phyloP scores from a whole-genome alignment of 2,888 invertebrate genomes.

The Drosophila hamatofila region DNA sequence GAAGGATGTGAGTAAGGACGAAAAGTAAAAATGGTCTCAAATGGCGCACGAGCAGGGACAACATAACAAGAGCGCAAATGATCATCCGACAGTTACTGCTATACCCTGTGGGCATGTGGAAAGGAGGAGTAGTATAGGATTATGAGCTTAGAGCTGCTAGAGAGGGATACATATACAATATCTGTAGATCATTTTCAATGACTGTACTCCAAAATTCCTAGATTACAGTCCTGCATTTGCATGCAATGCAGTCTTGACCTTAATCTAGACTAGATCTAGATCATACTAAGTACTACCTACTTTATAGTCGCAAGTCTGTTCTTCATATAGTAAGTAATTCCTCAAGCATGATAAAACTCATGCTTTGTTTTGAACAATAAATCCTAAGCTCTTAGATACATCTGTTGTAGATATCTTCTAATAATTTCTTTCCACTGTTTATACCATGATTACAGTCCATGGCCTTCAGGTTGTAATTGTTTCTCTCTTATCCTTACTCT shows the following conservation, averaged over 20 bases:
- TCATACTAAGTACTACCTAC: not conserved
- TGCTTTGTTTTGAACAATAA: too few relatives aligned
- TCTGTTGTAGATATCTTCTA: too few relatives aligned
- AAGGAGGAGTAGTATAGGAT: not conserved
- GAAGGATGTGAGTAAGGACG: slow-evolving; percentile 7
- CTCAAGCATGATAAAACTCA: too few relatives aligned
- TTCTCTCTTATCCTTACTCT: not conserved
- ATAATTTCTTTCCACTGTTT: too few relatives aligned
- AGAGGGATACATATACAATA: not conserved
- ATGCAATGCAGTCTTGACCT: too few relatives aligned
- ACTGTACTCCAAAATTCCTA: not conserved
- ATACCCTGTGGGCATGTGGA: not conserved
- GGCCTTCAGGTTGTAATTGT: not conserved
- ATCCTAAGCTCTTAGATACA: too few relatives aligned
- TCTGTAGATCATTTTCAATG: too few relatives aligned
- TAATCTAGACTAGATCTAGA: not conserved
- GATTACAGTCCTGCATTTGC: too few relatives aligned
- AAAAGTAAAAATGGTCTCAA: slow-evolving; percentile 51
- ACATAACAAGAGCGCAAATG: slow-evolving; percentile 45
- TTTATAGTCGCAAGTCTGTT: too few relatives aligned
- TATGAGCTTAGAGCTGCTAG: not conserved
- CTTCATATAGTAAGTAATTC: too few relatives aligned
- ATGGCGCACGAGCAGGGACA: slow-evolving; percentile 52
- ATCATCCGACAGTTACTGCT: slow-evolving; percentile 25
- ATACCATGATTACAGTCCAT: too few relatives aligned